Evolutionary conservation across 1,140 invertebrate species (phyloP).

Genomic region (Nylanderia fulva): DNA sequence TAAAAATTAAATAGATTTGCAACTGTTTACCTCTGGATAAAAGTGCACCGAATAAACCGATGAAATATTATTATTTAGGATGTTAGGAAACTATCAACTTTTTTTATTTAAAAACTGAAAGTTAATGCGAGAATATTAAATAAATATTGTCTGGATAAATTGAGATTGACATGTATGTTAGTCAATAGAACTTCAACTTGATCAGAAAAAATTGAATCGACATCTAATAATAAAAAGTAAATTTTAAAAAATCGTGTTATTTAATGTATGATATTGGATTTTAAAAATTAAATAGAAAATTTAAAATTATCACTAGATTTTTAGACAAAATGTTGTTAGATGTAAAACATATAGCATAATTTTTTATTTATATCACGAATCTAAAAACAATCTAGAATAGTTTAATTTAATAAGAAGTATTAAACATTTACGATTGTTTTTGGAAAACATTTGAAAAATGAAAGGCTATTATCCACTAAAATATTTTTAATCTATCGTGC

Average conservation of each 20-base stretch:
- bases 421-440: neutral
- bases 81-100: neutral
- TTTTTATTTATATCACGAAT: neutral
- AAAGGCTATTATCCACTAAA: neutral
- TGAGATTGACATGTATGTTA: conserved; percentile 10
- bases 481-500: neutral
- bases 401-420: too few species aligned
- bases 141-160: neutral
- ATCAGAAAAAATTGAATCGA: neutral
- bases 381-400: neutral
- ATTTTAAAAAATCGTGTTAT: neutral
- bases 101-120: neutral
- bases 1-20: neutral
- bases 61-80: neutral
- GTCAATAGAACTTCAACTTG: neutral
- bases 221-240: neutral
- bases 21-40: neutral
- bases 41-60: neutral
- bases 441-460: neutral
- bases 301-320: neutral
- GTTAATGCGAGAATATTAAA: neutral
- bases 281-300: neutral
- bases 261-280: neutral
- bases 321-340: neutral
- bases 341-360: neutral